Percentiles rank a stretch among this genome's conserved stretches.
Evolutionary conservation across 2,888 invertebrate species (phyloP).

Genomic region (Heliconius aoede): DNA sequence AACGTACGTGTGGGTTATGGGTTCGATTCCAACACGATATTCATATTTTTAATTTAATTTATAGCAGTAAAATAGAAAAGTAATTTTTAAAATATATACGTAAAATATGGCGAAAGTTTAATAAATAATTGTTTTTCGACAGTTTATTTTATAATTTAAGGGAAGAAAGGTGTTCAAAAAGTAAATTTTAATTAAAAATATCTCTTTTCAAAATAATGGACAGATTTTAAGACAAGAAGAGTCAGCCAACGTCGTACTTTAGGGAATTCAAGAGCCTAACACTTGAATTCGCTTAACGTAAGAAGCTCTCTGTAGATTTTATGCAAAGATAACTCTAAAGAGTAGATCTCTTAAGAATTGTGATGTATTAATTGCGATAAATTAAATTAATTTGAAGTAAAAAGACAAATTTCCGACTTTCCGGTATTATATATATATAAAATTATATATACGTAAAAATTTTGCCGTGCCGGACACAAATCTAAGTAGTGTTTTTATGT

Average conservation of each 20-base stretch:
- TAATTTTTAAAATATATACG: no score
- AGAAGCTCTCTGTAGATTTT: constrained; percentile 26
- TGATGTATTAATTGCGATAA: background rate
- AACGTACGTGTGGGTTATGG: no score
- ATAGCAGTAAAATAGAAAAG: no score
- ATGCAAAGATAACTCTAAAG: constrained; percentile 18
- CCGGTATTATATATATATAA: background rate
- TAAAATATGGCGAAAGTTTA: no score
- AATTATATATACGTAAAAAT: no score
- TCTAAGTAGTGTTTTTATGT: no score
- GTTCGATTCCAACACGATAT: no score
- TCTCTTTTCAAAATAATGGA: background rate
- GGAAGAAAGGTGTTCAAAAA: background rate
- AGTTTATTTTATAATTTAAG: background rate
- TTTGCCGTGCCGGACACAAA: no score
- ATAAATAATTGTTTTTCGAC: background rate
- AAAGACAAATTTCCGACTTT: background rate
- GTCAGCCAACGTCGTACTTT: constrained; percentile 2
- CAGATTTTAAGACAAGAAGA: background rate
- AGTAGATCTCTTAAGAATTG: background rate
- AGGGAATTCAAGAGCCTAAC: constrained; percentile 20
- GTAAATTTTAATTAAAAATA: background rate
- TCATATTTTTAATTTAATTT: no score
- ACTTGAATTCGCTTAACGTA: constrained; percentile 22
- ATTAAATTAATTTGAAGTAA: background rate